A percentile compares a stretch with the other conserved stretches of the same genome.
Evolutionary conservation across 2,888 invertebrate species (phyloP).

Genomic region (Microplitis manilae): DNA sequence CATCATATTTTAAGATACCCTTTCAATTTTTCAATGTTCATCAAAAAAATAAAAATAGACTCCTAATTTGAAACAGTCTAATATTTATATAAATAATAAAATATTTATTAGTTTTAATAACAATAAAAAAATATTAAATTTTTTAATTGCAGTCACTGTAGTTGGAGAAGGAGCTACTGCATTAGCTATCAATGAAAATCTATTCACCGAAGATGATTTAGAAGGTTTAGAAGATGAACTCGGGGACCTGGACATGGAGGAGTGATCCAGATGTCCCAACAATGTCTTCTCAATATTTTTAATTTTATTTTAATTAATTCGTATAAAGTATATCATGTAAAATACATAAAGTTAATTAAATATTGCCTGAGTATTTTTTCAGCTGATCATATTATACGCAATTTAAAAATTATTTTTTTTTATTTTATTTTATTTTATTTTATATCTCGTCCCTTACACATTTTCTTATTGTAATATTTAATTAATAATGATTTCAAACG

Average conservation of each 20-base stretch:
- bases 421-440: neutral
- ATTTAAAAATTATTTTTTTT: neutral
- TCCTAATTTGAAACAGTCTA: too few species aligned
- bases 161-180: constrained; percentile 74
- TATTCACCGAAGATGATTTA: constrained; percentile 90
- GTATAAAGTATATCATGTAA: constrained; percentile 30
- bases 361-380: constrained; percentile 42
- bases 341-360: constrained; percentile 34
- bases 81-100: too few species aligned
- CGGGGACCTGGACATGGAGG: constrained; percentile 83
- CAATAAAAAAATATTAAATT: neutral
- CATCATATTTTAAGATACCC: too few species aligned
- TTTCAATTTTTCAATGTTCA: too few species aligned
- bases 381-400: neutral
- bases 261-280: constrained; percentile 70
- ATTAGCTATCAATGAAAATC: constrained; percentile 91
- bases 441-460: neutral
- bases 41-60: too few species aligned
- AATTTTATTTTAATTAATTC: constrained; percentile 38
- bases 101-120: too few species aligned
- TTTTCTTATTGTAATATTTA: neutral
- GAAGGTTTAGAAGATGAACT: constrained; percentile 87
- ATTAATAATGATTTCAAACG: neutral
- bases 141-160: constrained; percentile 51
- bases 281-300: constrained; percentile 48